These are phyloP conservation scores for Physella acuta DNA, from an alignment of 1,140 invertebrate genomes.

Conservation along the genomic window DNA sequence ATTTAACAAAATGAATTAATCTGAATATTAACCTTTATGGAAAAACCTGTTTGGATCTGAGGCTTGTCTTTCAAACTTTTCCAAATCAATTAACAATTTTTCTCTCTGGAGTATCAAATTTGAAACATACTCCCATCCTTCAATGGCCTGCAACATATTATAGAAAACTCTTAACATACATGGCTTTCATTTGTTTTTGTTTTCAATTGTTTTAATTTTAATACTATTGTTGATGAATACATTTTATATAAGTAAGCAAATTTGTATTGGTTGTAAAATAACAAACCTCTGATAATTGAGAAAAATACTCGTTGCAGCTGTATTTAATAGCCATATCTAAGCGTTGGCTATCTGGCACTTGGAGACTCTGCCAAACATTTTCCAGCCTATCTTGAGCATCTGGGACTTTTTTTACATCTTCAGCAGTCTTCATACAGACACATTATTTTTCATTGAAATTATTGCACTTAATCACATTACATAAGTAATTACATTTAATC, in stretches of 20 bases:
- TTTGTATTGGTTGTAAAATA: too few species aligned
- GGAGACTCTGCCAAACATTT: constrained; percentile 52
- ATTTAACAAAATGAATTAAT: too few species aligned
- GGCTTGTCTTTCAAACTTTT: constrained; percentile 59
- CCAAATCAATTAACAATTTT: constrained; percentile 49
- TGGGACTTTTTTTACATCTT: background rate
- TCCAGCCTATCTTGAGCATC: constrained; percentile 54
- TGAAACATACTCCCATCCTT: constrained; percentile 53
- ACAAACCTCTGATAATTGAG: constrained; percentile 45
- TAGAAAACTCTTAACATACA: background rate
- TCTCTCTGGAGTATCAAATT: constrained; percentile 54
- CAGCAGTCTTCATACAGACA: too few species aligned
- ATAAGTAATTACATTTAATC: background rate
- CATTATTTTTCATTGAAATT: too few species aligned
- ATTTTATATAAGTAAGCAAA: too few species aligned
- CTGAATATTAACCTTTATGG: constrained; percentile 43
- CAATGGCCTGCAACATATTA: constrained; percentile 47
- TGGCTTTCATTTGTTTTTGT: background rate
- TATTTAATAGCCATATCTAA: constrained; percentile 62
- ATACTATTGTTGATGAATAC: too few species aligned
- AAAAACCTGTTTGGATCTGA: constrained; percentile 61
- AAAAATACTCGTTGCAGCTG: constrained; percentile 52
- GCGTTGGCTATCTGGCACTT: constrained; percentile 55
- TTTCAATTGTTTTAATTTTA: too few species aligned
- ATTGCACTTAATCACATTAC: background rate